These are phyloP conservation scores for Megaceryle torquata DNA, from an alignment of 2,113 vertebrate species.

Conservation along the genomic window DNA sequence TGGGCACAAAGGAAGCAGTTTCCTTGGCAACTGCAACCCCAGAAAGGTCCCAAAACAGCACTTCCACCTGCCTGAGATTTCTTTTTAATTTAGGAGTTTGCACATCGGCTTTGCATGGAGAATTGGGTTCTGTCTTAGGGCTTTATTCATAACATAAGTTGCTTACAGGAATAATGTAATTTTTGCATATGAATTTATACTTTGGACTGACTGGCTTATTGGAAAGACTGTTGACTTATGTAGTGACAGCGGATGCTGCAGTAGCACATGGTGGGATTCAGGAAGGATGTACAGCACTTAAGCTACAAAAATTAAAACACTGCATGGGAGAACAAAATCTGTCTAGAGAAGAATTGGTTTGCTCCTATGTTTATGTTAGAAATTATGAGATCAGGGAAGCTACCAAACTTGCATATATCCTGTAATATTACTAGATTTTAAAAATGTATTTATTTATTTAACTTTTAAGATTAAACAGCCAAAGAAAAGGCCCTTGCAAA, in stretches of 20 bases:
- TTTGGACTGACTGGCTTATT: not conserved
- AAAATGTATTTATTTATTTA: not conserved
- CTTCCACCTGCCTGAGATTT: slow-evolving; percentile 48
- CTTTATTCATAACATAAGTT: slow-evolving; percentile 19
- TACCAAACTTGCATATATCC: not conserved
- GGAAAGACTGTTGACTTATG: not conserved
- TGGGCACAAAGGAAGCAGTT: slow-evolving; percentile 64
- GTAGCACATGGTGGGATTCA: not conserved
- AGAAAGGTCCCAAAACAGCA: slow-evolving; percentile 30
- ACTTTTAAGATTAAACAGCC: not conserved
- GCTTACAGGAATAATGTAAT: slow-evolving; percentile 10
- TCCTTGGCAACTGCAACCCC: slow-evolving; percentile 58
- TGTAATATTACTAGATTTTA: not conserved
- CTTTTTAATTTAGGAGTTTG: slow-evolving; percentile 58
- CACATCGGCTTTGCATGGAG: not conserved
- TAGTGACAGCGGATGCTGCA: not conserved
- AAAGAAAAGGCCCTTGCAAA: not conserved
- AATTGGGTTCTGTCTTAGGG: slow-evolving; percentile 23
- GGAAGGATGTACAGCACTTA: not conserved
- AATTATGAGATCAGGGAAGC: not conserved
- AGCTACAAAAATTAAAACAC: not conserved
- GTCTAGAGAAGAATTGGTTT: not conserved
- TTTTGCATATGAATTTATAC: slow-evolving; percentile 13
- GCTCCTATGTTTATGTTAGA: not conserved
- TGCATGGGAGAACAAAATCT: not conserved